phyloP scores from a whole-genome alignment of 64 coral and sea anemone genomes.

The Stichodactyla helianthus region DNA sequence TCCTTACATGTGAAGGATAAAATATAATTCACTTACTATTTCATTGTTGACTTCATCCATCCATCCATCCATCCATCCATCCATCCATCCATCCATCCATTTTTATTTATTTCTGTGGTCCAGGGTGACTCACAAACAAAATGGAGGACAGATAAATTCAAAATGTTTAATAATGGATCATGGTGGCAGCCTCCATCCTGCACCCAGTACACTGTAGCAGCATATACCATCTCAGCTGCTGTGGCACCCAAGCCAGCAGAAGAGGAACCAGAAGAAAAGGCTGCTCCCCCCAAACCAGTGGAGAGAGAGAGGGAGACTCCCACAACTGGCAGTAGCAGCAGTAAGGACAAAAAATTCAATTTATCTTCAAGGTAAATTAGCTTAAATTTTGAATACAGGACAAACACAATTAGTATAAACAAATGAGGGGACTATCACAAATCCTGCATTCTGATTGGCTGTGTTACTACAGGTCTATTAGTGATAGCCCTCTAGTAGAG shows the following conservation, averaged over 20 bases:
- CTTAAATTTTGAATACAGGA: neutral
- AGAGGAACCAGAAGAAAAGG: slow-evolving; percentile 3
- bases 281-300: neutral
- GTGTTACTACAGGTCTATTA: too few species aligned
- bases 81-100: neutral
- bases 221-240: slow-evolving; percentile 15
- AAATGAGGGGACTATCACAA: too few species aligned
- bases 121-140: slow-evolving; percentile 95
- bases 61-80: too few species aligned
- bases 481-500: too few species aligned
- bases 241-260: neutral
- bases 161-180: slow-evolving; percentile 82
- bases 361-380: slow-evolving; percentile 13
- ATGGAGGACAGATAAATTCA: slow-evolving; percentile 92
- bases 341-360: neutral
- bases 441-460: too few species aligned
- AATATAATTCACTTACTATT: too few species aligned
- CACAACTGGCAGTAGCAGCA: neutral
- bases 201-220: slow-evolving; percentile 64
- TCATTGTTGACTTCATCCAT: too few species aligned
- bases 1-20: too few species aligned
- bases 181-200: slow-evolving; percentile 90
- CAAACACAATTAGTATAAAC: too few species aligned
- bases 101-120: neutral
- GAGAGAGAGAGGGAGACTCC: slow-evolving; percentile 24